These are phyloP conservation scores for Miichthys miiuy DNA, from an alignment of 2,797 vertebrate genomes.

Conservation along the genomic window DNA sequence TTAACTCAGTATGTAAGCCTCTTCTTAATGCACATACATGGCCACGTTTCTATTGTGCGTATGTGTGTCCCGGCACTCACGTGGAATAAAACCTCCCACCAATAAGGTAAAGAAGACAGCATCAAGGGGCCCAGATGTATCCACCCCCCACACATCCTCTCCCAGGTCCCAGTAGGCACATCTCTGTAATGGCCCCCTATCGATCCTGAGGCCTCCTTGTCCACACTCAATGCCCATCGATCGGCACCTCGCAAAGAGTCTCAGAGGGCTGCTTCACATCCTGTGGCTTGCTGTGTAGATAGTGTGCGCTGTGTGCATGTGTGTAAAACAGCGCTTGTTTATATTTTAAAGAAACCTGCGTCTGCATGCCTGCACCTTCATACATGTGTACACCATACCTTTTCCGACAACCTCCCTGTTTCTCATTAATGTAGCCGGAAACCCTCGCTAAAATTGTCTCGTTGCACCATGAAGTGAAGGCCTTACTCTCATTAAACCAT, in stretches of 20 bases:
- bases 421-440: slow-evolving; percentile 27
- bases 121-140: slow-evolving; percentile 62
- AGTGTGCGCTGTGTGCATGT: slow-evolving; percentile 30
- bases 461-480: slow-evolving; percentile 37
- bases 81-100: slow-evolving; percentile 63
- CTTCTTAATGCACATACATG: slow-evolving; percentile 24
- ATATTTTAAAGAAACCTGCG: slow-evolving; percentile 27
- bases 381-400: neutral
- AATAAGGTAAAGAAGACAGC: slow-evolving; percentile 62
- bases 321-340: slow-evolving; percentile 55
- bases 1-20: slow-evolving; percentile 23
- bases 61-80: slow-evolving; percentile 41
- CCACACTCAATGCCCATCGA: slow-evolving; percentile 83
- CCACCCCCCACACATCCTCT: slow-evolving; percentile 39
- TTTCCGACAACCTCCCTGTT: slow-evolving; percentile 1
- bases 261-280: slow-evolving; percentile 78
- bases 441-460: slow-evolving; percentile 48
- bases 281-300: slow-evolving; percentile 47
- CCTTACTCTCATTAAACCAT: slow-evolving; percentile 58
- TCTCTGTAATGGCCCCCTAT: slow-evolving; percentile 83
- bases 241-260: slow-evolving; percentile 77
- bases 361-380: slow-evolving; percentile 6
- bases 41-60: slow-evolving; percentile 16
- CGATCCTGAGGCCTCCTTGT: slow-evolving; percentile 81
- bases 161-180: slow-evolving; percentile 75